phyloP scores from a whole-genome alignment of 2,888 invertebrate genomes.

The Abrostola triplasia region DNA sequence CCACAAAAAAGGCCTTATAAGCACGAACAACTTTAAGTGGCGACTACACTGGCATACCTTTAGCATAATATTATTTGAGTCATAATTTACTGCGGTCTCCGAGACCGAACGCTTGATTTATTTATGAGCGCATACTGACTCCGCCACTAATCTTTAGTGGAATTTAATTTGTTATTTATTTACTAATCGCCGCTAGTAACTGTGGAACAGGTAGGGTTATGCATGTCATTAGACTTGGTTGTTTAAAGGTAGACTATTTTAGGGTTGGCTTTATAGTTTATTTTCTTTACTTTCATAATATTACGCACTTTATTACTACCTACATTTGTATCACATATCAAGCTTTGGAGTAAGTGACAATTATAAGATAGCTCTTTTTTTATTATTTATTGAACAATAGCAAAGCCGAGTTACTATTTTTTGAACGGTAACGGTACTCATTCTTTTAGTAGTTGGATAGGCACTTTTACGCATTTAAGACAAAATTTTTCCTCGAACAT shows the following conservation, averaged over 20 bases:
- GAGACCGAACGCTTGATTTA: conserved; percentile 82
- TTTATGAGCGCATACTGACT: conserved; percentile 81
- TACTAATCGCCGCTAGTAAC: conserved; percentile 76
- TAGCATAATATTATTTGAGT: conserved; percentile 85
- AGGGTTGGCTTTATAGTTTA: neutral
- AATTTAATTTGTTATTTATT: conserved; percentile 86
- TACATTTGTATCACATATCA: too few species aligned
- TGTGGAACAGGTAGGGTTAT: conserved; percentile 67
- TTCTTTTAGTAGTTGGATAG: too few species aligned
- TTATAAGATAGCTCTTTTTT: too few species aligned
- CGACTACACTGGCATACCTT: conserved; percentile 64
- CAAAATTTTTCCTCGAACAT: too few species aligned
- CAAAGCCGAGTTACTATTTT: too few species aligned
- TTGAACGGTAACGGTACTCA: too few species aligned
- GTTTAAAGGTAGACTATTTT: conserved; percentile 40
- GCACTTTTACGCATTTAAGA: too few species aligned
- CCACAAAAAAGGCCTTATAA: conserved; percentile 54
- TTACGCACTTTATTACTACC: too few species aligned
- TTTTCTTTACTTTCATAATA: neutral
- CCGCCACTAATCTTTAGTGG: conserved; percentile 83
- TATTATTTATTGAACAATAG: too few species aligned
- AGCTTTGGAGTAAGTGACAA: too few species aligned
- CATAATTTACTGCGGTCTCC: conserved; percentile 80
- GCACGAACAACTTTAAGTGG: conserved; percentile 56
- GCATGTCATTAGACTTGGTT: conserved; percentile 58